phyloP scores from a whole-genome alignment of 2,888 invertebrate genomes.

The Coenonympha arcania region DNA sequence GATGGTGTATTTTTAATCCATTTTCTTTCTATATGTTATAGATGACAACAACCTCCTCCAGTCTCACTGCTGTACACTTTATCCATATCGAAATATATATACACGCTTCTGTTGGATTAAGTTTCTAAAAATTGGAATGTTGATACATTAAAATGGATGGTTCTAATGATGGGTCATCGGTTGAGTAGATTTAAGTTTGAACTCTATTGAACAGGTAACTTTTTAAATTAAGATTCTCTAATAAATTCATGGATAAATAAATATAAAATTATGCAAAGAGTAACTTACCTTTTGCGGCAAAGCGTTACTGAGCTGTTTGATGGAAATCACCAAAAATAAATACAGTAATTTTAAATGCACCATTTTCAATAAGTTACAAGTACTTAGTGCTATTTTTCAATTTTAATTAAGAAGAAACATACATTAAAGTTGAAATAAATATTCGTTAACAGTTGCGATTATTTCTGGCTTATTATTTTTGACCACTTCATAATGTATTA shows the following conservation, averaged over 20 bases:
- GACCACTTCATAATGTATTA: slow-evolving; percentile 5
- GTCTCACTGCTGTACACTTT: too few relatives aligned
- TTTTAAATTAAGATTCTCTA: background rate
- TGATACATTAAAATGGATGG: too few relatives aligned
- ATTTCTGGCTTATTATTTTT: background rate
- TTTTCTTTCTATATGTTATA: too few relatives aligned
- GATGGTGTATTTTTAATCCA: too few relatives aligned
- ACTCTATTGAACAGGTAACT: too few relatives aligned
- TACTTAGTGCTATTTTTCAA: background rate
- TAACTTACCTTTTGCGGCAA: slow-evolving; percentile 33
- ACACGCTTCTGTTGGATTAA: too few relatives aligned
- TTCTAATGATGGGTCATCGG: too few relatives aligned
- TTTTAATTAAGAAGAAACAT: background rate
- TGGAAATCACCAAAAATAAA: slow-evolving; percentile 29
- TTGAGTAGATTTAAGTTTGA: too few relatives aligned
- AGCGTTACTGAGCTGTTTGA: slow-evolving; percentile 9
- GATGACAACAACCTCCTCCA: too few relatives aligned
- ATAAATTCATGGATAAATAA: background rate
- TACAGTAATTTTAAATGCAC: slow-evolving; percentile 28
- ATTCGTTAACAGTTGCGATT: background rate
- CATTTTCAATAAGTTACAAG: slow-evolving; percentile 21
- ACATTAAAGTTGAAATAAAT: background rate
- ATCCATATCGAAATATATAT: too few relatives aligned
- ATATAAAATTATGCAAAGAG: background rate
- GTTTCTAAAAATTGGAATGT: too few relatives aligned